Evolutionary conservation across 2,113 vertebrate genomes (phyloP).

Genomic region (Megaptera novaeangliae): DNA sequence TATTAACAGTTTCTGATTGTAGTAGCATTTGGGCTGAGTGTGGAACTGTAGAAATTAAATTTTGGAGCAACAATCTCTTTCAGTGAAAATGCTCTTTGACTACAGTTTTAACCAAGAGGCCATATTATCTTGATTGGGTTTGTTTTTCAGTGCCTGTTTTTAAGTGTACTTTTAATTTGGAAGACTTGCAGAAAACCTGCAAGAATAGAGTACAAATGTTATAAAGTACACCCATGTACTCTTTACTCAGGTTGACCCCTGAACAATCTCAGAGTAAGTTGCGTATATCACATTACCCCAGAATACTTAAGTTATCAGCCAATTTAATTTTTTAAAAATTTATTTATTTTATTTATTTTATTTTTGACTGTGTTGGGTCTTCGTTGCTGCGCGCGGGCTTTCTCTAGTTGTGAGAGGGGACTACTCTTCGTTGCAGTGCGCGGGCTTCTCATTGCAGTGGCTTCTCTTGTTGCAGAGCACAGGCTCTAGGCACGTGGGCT

Average conservation of each 20-base stretch:
- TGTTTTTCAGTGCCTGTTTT: not conserved
- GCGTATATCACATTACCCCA: not conserved
- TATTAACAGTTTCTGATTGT: not conserved
- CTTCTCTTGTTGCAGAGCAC: no score
- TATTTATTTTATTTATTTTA: no score
- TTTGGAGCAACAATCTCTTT: not conserved
- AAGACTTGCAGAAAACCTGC: no score
- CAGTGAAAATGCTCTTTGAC: not conserved
- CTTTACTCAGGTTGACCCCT: not conserved
- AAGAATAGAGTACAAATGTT: no score
- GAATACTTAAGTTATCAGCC: not conserved
- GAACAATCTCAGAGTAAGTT: not conserved
- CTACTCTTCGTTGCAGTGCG: no score
- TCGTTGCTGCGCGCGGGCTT: no score
- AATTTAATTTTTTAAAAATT: not conserved
- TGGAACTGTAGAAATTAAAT: not conserved
- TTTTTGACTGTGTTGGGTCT: no score
- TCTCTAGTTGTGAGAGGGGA: no score
- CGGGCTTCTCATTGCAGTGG: no score
- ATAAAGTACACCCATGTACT: not conserved
- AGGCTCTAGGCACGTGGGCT: no score
- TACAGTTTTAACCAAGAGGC: not conserved
- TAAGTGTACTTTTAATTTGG: no score
- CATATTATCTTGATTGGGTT: not conserved
- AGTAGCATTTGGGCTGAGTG: not conserved